phyloP scores from a whole-genome alignment of 2,113 vertebrate species.

The Theristicus caerulescens region DNA sequence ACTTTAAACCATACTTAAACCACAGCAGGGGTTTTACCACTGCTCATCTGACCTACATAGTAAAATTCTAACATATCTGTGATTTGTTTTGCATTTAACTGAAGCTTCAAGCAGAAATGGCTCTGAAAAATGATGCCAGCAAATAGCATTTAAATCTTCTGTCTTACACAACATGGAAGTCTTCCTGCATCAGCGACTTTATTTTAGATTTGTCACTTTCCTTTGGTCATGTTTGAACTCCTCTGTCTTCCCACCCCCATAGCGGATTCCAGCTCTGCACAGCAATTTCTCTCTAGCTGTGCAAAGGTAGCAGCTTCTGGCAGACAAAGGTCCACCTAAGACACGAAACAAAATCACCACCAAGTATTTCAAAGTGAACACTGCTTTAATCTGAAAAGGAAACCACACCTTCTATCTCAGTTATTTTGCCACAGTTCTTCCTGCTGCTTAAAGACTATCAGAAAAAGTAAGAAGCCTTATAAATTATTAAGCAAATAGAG shows the following conservation, averaged over 20 bases:
- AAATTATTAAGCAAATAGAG: neutral
- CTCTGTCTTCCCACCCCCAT: neutral
- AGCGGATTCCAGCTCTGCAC: neutral
- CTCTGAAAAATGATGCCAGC: neutral
- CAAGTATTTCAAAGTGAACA: neutral
- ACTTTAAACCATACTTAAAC: constrained; percentile 21
- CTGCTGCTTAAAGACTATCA: neutral
- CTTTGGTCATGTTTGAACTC: neutral
- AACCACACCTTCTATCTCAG: neutral
- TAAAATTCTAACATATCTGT: neutral
- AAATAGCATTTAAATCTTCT: neutral
- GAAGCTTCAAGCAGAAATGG: neutral
- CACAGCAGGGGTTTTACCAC: constrained; percentile 19
- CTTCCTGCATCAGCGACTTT: constrained; percentile 25
- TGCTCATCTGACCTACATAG: neutral
- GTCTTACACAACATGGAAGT: constrained; percentile 21
- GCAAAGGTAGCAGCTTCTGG: neutral
- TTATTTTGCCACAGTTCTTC: neutral
- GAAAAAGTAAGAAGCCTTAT: neutral
- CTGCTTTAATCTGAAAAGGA: neutral
- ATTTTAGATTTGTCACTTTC: constrained; percentile 2
- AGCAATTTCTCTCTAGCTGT: neutral
- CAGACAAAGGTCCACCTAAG: neutral
- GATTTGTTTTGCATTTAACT: constrained; percentile 38
- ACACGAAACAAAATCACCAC: neutral